Percentiles rank a stretch among this genome's conserved stretches.
Evolutionary conservation across 1,140 invertebrate species (phyloP).

Genomic region (Lordiphosa collinella): DNA sequence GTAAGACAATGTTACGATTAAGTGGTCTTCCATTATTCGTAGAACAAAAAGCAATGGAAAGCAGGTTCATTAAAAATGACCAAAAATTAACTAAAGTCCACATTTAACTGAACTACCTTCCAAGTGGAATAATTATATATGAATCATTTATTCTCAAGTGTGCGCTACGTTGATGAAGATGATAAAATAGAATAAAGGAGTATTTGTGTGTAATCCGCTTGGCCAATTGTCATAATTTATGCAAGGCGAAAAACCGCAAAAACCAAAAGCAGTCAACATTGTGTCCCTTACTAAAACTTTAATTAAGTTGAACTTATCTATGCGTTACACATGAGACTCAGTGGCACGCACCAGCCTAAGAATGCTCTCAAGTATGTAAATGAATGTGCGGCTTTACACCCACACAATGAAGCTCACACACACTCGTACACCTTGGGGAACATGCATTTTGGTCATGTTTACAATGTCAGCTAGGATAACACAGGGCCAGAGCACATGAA

Average conservation of each 20-base stretch:
- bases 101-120: too few relatives aligned
- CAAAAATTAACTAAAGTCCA: too few relatives aligned
- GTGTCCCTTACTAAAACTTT: conserved; percentile 64
- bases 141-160: conserved; percentile 7
- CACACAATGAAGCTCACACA: conserved; percentile 5
- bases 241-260: conserved; percentile 29
- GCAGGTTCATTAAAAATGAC: too few relatives aligned
- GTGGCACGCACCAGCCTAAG: conserved; percentile 29
- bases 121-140: conserved; percentile 5
- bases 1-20: too few relatives aligned
- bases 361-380: conserved; percentile 69
- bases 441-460: conserved; percentile 76
- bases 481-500: conserved; percentile 25
- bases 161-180: conserved; percentile 34
- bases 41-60: too few relatives aligned
- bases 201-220: conserved; percentile 17
- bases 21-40: too few relatives aligned
- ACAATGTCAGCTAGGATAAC: conserved; percentile 75
- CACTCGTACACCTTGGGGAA: conserved; percentile 47
- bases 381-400: conserved; percentile 70
- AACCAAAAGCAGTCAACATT: conserved; percentile 33
- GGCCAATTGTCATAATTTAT: conserved; percentile 66
- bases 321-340: conserved; percentile 65
- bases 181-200: conserved; percentile 34
- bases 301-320: conserved; percentile 75